Percentiles rank a stretch among this genome's conserved stretches.
Conservation (phyloP, 2,797 vertebrate genomes). For the Pseudomugil gertrudae region DNA sequence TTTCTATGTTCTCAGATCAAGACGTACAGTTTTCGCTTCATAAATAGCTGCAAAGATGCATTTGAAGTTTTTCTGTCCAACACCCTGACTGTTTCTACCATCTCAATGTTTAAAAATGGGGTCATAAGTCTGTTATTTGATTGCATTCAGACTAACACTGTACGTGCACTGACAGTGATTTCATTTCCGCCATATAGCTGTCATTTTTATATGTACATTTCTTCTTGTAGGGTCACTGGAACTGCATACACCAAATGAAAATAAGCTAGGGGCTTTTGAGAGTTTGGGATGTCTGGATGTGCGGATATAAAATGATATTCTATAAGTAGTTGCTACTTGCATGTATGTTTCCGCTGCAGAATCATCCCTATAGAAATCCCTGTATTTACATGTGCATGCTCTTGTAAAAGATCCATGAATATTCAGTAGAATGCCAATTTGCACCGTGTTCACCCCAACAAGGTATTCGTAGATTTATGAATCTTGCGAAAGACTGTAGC, state of each 20-base stretch:
- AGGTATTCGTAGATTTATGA: slow-evolving; percentile 18
- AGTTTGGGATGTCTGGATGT: slow-evolving; percentile 15
- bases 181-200: slow-evolving; percentile 1
- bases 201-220: slow-evolving; percentile 38
- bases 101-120: neutral
- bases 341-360: slow-evolving; percentile 69
- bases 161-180: neutral
- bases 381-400: slow-evolving; percentile 70
- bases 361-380: slow-evolving; percentile 35
- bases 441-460: slow-evolving; percentile 17
- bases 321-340: slow-evolving; percentile 52
- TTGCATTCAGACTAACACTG: slow-evolving; percentile 2
- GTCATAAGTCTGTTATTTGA: slow-evolving; percentile 3
- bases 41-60: slow-evolving; percentile 20
- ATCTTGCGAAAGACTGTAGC: slow-evolving; percentile 1
- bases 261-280: slow-evolving; percentile 55
- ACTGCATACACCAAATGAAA: slow-evolving; percentile 53
- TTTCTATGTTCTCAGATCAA: neutral
- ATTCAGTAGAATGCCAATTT: slow-evolving; percentile 32
- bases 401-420: slow-evolving; percentile 52
- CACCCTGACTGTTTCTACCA: slow-evolving; percentile 3
- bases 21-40: slow-evolving; percentile 6
- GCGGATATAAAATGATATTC: slow-evolving; percentile 17
- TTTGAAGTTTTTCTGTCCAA: slow-evolving; percentile 11
- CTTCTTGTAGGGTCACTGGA: slow-evolving; percentile 29